Base-by-base conservation (phyloP, 2,888 invertebrate species). In the Caenorhabditis angaria region DNA sequence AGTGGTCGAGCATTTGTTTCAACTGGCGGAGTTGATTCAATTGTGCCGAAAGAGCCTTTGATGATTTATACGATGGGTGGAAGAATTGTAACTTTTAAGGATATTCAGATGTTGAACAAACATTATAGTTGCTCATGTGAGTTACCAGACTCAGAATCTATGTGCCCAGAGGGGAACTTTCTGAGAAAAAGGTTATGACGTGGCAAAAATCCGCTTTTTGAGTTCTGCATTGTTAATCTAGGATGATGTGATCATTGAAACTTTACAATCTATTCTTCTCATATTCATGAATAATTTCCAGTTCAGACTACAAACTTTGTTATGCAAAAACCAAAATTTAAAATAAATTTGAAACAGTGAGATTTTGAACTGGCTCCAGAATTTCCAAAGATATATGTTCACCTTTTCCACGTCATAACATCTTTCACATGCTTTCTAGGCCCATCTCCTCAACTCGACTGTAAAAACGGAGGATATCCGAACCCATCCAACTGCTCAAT, bases 391-490 rank as follows among this genome's bases (percentile, higher is more conserved):
- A 32, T 32, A n/a, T n/a, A n/a, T n/a, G n/a, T 20, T 18, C 25
- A 55, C 25, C n/a, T n/a, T 24, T 55, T 55, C 55, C 10, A 24
- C 10, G 6, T 55, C 61, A 0, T 32, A 8, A 8, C 32, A 32
- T 8, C n/a, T n/a, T n/a, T n/a, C n/a, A n/a, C n/a, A n/a, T n/a
- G n/a, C 18, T 41, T 41, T 41, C 18, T 18, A 41, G 41, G 41
- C 14, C 20, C 50, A 20, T 50, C n/a, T 3, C 20, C 55, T 4
- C 12, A 29, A 10, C 64, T 82, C 3, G 61, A 35, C n/a, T 84
- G 84, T 60, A 60, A 64, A 28, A 81, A 80, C 54, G 78, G 78
- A 2, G 84, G 84, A 3, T 85, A 83, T 58, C 58, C 82, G n/a
- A 80, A 85, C 47, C 82, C 84, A 25, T 80, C 82, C 55, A 67